Base-by-base conservation (phyloP, 2,888 invertebrate species). In the Rotaria macrura region DNA sequence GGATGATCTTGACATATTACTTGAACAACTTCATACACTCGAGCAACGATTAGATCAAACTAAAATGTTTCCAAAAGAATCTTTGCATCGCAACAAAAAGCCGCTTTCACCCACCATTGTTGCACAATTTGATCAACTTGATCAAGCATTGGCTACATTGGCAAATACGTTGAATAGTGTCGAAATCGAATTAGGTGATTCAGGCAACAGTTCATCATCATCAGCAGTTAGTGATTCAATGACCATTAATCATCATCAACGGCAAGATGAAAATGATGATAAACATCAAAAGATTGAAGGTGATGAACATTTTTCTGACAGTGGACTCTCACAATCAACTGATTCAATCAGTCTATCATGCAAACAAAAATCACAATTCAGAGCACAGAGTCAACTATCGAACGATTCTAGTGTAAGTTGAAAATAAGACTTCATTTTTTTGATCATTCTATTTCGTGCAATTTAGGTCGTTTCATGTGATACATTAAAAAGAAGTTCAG, bases 101-200 rank as follows among this genome's bases (percentile, higher is more conserved):
- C 23, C 79, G 23, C 43, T 25, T 79, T 43, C 40, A 43, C 40
- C 23, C 17, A 40, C 7, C 12, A 79, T 79, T n/a, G 79, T 79
- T 43, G 43, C 40, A 79, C 79, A 79, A 79, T 79, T 79, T 79
- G 79, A 40, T 79, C 43, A 79, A 79, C 79, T 79, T 79, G 79
- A 79, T 43, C 79, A 79, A 79, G 79, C 79, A 43, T 38, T 79
- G 10, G 40, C 43, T 12, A 43, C 79, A 43, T 25, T 79, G 43
- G 43, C 79, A 20, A 79, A 20, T 79, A 79, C 79, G 10, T 43
- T 79, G 25, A 79, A 79, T 79, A 79, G n/a, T 79, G 79, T 79
- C 1, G 40, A 40, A 79, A 79, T 79, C 43, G 79, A 79, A 79
- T 79, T 43, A 79, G 43, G n/a, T 1, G 43, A 79, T 43, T 43